Evolutionary conservation across 2,888 invertebrate genomes (phyloP).

Genomic region (Nomada flava): DNA sequence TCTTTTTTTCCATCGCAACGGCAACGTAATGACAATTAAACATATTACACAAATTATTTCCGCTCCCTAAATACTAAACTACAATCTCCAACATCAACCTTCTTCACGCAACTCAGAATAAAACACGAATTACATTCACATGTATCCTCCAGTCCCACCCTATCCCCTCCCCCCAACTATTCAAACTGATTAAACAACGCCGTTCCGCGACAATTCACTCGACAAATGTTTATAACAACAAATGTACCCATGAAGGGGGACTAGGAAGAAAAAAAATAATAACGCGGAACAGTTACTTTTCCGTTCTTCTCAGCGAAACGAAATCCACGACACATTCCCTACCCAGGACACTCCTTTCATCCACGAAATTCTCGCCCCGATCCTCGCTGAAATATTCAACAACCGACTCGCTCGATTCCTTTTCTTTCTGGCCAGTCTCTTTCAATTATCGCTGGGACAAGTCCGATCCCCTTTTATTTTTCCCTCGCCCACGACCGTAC

Average conservation of each 20-base stretch:
- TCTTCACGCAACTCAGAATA: neutral
- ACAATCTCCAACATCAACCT: too few relatives aligned
- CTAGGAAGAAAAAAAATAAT: constrained; percentile 31
- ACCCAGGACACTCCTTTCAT: too few relatives aligned
- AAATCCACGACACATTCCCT: constrained; percentile 16
- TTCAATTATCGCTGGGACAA: constrained; percentile 50
- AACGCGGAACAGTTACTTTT: constrained; percentile 37
- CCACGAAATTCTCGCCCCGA: constrained; percentile 21
- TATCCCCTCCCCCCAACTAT: too few relatives aligned
- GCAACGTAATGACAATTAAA: too few relatives aligned
- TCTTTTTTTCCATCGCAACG: too few relatives aligned
- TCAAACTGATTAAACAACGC: too few relatives aligned
- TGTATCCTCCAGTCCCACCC: neutral
- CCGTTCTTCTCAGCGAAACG: neutral
- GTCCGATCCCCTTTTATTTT: constrained; percentile 17
- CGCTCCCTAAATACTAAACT: too few relatives aligned
- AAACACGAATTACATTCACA: neutral
- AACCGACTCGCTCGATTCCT: constrained; percentile 31
- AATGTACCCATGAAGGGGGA: neutral
- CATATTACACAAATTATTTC: too few relatives aligned
- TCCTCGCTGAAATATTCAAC: constrained; percentile 48
- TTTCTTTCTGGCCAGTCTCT: constrained; percentile 23
- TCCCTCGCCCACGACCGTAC: neutral
- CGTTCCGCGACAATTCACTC: neutral
- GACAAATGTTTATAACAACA: neutral